phyloP scores from a whole-genome alignment of 35 echinoderm and acorn worm species.

The Diadema setosum region DNA sequence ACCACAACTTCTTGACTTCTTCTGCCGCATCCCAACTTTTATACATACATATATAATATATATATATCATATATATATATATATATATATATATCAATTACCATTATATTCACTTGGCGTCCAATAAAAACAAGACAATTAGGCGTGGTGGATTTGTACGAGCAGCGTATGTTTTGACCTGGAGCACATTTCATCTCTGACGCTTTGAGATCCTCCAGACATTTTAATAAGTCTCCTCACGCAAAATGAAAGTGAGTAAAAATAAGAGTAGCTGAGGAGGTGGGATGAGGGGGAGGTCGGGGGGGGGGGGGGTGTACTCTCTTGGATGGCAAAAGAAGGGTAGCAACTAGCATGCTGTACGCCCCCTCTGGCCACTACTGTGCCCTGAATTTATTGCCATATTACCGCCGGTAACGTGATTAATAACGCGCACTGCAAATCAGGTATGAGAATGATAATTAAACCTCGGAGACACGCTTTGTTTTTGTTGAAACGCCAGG shows the following conservation, averaged over 20 bases:
- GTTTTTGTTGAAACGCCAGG: neutral
- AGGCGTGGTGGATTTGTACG: neutral
- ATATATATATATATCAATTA: neutral
- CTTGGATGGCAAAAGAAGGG: neutral
- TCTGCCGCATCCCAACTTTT: neutral
- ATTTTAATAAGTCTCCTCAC: neutral
- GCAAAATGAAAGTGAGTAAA: neutral
- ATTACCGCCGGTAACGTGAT: neutral
- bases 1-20: neutral
- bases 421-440: neutral
- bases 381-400: neutral
- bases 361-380: neutral
- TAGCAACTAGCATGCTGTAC: neutral
- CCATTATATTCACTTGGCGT: neutral
- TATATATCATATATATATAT: neutral
- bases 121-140: neutral
- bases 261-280: neutral
- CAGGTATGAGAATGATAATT: neutral
- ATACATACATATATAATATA: neutral
- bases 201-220: neutral
- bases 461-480: neutral
- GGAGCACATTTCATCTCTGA: neutral
- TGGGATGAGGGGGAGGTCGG: too few relatives aligned
- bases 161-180: neutral
- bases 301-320: neutral